Conservation (phyloP, 2,888 invertebrate genomes). For the Hirtodrosophila trivittata region DNA sequence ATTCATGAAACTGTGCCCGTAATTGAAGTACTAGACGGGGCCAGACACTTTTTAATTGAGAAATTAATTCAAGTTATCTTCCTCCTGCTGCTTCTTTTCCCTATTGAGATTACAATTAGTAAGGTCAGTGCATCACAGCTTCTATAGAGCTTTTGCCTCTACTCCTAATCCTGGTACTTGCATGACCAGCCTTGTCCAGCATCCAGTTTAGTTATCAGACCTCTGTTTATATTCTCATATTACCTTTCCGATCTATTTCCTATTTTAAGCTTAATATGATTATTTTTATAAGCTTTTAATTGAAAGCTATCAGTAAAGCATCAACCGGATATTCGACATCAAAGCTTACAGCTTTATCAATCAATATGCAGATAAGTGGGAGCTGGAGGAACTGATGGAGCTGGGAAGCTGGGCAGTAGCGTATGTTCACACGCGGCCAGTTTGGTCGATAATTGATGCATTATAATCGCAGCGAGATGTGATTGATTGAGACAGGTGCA, state of each 20-base stretch:
- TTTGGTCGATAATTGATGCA: constrained; percentile 67
- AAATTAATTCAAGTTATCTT: constrained; percentile 46
- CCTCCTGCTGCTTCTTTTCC: neutral
- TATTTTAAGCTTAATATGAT: too few species aligned
- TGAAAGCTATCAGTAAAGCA: constrained; percentile 14
- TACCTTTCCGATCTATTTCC: too few species aligned
- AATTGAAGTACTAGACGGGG: constrained; percentile 68
- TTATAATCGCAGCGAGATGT: constrained; percentile 67
- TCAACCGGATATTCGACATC: constrained; percentile 48
- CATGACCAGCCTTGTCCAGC: too few species aligned
- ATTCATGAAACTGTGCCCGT: constrained; percentile 59
- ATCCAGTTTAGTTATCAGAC: too few species aligned
- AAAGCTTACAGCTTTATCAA: neutral
- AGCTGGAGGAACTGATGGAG: neutral
- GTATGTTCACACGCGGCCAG: constrained; percentile 64
- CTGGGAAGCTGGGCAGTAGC: constrained; percentile 33
- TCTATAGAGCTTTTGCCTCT: too few species aligned
- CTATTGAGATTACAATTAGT: neutral
- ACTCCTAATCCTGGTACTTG: too few species aligned
- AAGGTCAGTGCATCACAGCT: neutral
- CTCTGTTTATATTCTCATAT: too few species aligned
- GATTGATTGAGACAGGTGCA: constrained; percentile 76
- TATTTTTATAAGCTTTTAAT: too few species aligned
- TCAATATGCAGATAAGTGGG: neutral
- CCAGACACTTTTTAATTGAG: constrained; percentile 68